Evolutionary conservation across 2,888 invertebrate species (phyloP), one percentile per base, ranked within the genome.

Genomic region (Trichopria drosophilae): DNA sequence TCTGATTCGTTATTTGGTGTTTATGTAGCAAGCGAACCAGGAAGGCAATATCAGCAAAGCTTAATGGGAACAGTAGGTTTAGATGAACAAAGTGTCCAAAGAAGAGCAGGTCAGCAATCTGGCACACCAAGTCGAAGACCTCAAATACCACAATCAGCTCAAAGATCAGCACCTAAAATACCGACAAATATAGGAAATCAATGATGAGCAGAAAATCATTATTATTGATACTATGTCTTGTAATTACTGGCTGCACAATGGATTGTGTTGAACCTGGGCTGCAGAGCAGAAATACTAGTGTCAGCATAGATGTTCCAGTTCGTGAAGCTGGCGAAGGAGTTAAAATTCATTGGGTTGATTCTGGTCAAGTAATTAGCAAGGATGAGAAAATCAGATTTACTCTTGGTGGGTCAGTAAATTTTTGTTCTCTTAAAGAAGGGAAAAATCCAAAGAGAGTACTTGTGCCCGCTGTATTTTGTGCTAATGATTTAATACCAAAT

Each of bases 21-120:
- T 50, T 50, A 50, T 50, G 50, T 50, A 24, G 23, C 20, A 50
- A 50, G 24, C 50, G 50, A 50, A 50, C 50, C 50, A 42, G 50
- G 50, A 16, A 50, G 24, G 42, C 31, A 50, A 29, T 50, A 50
- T 50, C 50, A 50, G 42, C 50, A 50, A 50, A 50, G 50, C 44
- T 50, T 50, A 50, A 50, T 50, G 50, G 50, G 44, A 50, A 50
- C 50, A 44, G 50, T 50, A 50, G 50, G 50, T 41, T 50, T 50
- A 50, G 44, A 50, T 50, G 19, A 50, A 13, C 15, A 50, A 50
- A 50, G 50, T 42, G 39, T 50, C 42, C 50, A 50, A 43, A 50
- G 18, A n/a, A 50, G 50, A 50, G 43, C 15, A 41, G 40, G 41
- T 50, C 43, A 50, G 41, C 50, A 43, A 41, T 50, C 50, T 41